Evolutionary conservation across 2,113 vertebrate species (phyloP), one percentile per base, ranked within the genome.

Genomic region (Gymnarchus niloticus): DNA sequence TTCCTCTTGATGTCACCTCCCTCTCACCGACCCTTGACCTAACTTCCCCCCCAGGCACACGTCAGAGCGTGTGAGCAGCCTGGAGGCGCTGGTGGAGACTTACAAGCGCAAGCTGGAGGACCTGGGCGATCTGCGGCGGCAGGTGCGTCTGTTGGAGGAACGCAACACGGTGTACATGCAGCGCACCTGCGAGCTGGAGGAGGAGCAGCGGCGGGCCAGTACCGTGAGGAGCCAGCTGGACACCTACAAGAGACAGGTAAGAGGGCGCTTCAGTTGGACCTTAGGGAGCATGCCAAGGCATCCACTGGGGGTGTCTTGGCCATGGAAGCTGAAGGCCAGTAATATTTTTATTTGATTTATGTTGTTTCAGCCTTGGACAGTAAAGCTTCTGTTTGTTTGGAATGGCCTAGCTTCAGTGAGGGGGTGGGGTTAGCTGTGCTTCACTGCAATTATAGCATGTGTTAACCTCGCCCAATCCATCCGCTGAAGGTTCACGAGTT

Each of bases 111-210:
- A 96, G 89, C 92, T 97, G 89, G 96, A 97, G 77, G 97, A 98
- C 88, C 92, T 98, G 90, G 94, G 95, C 3, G 97, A 98, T 91
- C 93, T 98, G 88, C 94, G 96, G 48, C 89, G 96, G 46, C 97
- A 97, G 88, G 97, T 98, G 92, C 95, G 96, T 85, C 96, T 97
- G 88, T 94, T 98, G 88, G 97, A 98, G 92, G 96, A 98, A 89
- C 90, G 95, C 37, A 98, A 97, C 86, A 95, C 94, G 0, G 94
- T 96, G 56, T 96, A 97, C 87, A 96, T 97, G 81, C 96, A 97
- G 91, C 96, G 96, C 86, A 98, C 97, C 19, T 95, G 94, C n/a
- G 96, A 97, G 91, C 95, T 98, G 92, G 97, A 97, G 90, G 96
- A 97, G 17, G 96, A 97, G 89, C 94, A 96, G 10, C 95, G 95